Percentiles rank a stretch among this genome's conserved stretches.
Conservation (phyloP, 2,113 vertebrate species). For the Sander lucioperca region DNA sequence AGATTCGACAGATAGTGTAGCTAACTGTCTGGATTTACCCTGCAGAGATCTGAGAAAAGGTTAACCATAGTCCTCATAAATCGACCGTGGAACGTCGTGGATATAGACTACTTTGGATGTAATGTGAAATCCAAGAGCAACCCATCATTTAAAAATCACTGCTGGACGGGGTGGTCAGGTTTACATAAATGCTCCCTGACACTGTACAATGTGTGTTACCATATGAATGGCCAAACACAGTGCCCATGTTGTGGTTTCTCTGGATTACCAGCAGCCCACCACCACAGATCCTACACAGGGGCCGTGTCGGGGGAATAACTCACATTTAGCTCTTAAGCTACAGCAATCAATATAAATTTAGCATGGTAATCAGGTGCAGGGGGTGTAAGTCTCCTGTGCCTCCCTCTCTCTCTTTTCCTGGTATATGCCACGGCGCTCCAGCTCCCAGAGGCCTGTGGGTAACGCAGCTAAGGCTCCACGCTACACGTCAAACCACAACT, state of each 20-base stretch:
- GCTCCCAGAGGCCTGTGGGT: conserved; percentile 68
- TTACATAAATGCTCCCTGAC: conserved; percentile 38
- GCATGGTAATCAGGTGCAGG: conserved; percentile 82
- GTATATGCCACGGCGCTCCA: conserved; percentile 6
- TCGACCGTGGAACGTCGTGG: too few species aligned
- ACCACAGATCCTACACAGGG: conserved; percentile 62
- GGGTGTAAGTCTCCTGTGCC: conserved; percentile 69
- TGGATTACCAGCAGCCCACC: conserved; percentile 74
- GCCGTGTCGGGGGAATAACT: conserved; percentile 76
- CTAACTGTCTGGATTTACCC: too few species aligned
- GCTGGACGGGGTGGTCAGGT: conserved; percentile 40
- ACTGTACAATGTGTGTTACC: conserved; percentile 34
- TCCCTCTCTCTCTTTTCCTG: conserved; percentile 52
- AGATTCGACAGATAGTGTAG: too few species aligned
- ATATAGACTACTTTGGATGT: conserved; percentile 6
- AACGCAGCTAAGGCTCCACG: conserved; percentile 52
- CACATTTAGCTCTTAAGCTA: conserved; percentile 82
- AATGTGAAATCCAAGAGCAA: conserved; percentile 23
- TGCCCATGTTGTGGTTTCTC: conserved; percentile 65
- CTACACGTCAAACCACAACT: conserved; percentile 59
- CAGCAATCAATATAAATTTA: conserved; percentile 87
- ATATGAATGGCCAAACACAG: conserved; percentile 61
- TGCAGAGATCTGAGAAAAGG: too few species aligned
- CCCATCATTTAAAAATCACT: conserved; percentile 45
- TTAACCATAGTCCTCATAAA: too few species aligned